phyloP scores from a whole-genome alignment of 2,797 vertebrate genomes.

The Dendrocincla fuliginosa region DNA sequence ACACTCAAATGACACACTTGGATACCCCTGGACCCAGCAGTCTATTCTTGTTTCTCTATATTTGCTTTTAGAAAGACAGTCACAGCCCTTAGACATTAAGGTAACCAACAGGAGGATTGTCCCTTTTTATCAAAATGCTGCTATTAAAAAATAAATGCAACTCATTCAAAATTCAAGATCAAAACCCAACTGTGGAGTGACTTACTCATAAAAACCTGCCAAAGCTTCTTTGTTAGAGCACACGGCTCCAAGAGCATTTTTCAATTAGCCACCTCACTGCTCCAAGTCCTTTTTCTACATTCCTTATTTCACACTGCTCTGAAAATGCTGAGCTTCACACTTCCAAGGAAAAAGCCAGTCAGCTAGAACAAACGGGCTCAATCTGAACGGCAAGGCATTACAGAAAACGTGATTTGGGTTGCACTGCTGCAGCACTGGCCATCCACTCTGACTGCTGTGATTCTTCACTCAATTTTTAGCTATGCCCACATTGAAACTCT shows the following conservation, averaged over 20 bases:
- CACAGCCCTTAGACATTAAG: conserved; percentile 12
- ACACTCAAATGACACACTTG: neutral
- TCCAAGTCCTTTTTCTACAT: conserved; percentile 49
- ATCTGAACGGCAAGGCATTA: conserved; percentile 4
- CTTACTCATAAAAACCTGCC: conserved; percentile 29
- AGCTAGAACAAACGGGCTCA: conserved; percentile 65
- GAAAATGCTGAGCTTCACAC: conserved; percentile 69
- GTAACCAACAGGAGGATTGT: neutral
- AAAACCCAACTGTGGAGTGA: conserved; percentile 33
- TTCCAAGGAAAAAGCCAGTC: conserved; percentile 61
- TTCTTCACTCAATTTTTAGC: conserved; percentile 19
- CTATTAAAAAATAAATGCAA: conserved; percentile 39
- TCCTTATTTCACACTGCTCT: conserved; percentile 66
- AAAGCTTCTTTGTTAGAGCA: conserved; percentile 39
- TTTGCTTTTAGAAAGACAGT: conserved; percentile 5
- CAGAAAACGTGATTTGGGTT: neutral
- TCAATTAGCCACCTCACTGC: conserved; percentile 70
- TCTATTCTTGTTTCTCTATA: neutral
- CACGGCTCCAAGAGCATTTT: conserved; percentile 50
- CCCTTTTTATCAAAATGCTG: neutral
- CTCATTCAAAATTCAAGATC: conserved; percentile 43
- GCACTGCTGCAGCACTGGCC: neutral
- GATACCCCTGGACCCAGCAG: neutral
- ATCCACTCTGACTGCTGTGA: neutral
- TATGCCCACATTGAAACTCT: neutral